These are phyloP conservation scores for Sarcophaga caerulescens DNA, from an alignment of 2,888 invertebrate genomes.

Conservation along the genomic window DNA sequence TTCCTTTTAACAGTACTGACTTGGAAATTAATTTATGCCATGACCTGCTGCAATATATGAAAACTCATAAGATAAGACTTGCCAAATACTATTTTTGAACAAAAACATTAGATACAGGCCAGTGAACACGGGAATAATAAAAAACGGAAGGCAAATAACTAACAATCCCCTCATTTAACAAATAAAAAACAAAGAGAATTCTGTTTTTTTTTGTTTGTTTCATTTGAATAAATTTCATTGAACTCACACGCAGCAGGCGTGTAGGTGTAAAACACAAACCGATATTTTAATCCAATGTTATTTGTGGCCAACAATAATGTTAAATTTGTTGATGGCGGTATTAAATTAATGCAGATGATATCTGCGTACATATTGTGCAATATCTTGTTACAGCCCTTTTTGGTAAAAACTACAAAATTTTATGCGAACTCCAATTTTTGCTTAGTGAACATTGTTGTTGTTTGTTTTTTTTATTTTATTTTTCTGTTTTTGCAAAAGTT, in stretches of 20 bases:
- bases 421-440: conserved; percentile 24
- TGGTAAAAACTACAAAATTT: conserved; percentile 70
- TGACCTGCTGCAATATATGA: too few species aligned
- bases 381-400: conserved; percentile 72
- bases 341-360: conserved; percentile 62
- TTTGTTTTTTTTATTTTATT: conserved; percentile 33
- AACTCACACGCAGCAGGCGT: conserved; percentile 59
- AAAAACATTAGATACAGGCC: conserved; percentile 54
- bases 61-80: neutral
- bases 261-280: conserved; percentile 53
- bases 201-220: conserved; percentile 4
- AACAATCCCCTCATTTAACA: conserved; percentile 12
- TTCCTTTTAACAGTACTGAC: too few species aligned
- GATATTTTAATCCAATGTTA: conserved; percentile 52
- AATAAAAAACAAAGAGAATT: conserved; percentile 30
- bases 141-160: neutral
- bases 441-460: neutral
- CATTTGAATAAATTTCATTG: conserved; percentile 42
- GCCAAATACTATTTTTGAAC: conserved; percentile 3
- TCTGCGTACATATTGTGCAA: conserved; percentile 73
- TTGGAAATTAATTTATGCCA: too few species aligned
- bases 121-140: conserved; percentile 30
- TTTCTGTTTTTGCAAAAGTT: conserved; percentile 35
- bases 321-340: conserved; percentile 48
- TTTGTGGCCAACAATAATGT: conserved; percentile 14